Conservation (phyloP, 2,888 invertebrate genomes). For the Aporophyla nigra region DNA sequence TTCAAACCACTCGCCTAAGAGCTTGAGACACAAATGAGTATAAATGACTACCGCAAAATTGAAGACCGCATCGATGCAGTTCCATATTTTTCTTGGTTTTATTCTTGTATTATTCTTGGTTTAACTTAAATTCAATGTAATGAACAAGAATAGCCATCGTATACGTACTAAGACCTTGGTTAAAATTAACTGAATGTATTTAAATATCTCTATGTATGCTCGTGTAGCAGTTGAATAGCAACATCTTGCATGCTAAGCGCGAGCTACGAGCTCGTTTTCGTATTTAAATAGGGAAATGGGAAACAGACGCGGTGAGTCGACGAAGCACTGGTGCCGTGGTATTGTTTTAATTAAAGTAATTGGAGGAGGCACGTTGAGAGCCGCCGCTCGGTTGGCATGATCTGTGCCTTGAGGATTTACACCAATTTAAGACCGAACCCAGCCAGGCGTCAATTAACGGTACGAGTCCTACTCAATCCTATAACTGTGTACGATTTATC, state of each 20-base stretch:
- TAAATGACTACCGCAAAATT: conserved; percentile 74
- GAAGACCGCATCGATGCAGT: conserved; percentile 61
- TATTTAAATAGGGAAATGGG: conserved; percentile 91
- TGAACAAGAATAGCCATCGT: conserved; percentile 14
- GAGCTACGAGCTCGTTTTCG: conserved; percentile 88
- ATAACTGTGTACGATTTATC: conserved; percentile 64
- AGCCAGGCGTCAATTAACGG: conserved; percentile 87
- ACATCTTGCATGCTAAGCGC: conserved; percentile 88
- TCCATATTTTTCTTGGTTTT: too few relatives aligned
- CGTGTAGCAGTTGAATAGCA: conserved; percentile 81
- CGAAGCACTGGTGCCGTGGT: conserved; percentile 88
- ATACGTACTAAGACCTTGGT: conserved; percentile 56
- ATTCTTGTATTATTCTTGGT: conserved; percentile 59
- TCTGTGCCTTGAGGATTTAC: conserved; percentile 90
- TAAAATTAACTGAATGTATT: conserved; percentile 67
- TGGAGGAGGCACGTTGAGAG: conserved; percentile 90
- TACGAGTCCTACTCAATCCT: conserved; percentile 78
- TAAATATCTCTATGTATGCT: conserved; percentile 68
- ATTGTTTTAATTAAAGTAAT: conserved; percentile 91
- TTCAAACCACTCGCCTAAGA: conserved; percentile 82
- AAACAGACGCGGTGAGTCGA: conserved; percentile 90
- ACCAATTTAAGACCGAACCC: conserved; percentile 88
- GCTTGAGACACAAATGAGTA: conserved; percentile 77
- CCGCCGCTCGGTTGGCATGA: conserved; percentile 87
- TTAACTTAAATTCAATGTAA: conserved; percentile 31